These are phyloP conservation scores for Hypanus sabinus DNA, from an alignment of 2,113 vertebrate genomes.

Conservation along the genomic window DNA sequence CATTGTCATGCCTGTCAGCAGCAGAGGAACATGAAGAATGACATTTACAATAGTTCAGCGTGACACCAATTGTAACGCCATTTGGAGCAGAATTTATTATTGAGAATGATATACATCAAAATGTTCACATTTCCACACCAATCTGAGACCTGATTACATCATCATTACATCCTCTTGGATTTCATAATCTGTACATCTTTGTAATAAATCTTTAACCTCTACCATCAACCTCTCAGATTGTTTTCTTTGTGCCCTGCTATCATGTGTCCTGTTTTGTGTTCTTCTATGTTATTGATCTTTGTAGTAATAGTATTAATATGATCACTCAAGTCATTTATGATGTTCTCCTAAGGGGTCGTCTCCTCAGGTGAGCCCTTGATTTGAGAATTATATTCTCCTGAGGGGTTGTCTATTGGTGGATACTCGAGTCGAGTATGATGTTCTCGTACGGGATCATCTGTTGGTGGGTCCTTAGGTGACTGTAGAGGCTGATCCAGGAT, in stretches of 20 bases:
- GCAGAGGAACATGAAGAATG: slow-evolving; percentile 1
- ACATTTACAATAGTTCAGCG: background rate
- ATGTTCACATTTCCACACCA: background rate
- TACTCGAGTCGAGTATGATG: too few relatives aligned
- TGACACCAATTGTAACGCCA: background rate
- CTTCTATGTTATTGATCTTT: background rate
- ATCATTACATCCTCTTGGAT: background rate
- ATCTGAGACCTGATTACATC: background rate
- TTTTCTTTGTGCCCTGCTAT: background rate
- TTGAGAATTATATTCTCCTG: too few relatives aligned
- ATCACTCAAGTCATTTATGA: too few relatives aligned
- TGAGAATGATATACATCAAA: background rate
- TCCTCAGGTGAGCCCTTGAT: too few relatives aligned
- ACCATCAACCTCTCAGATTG: background rate
- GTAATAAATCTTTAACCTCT: too few relatives aligned
- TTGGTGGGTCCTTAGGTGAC: too few relatives aligned
- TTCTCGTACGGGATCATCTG: too few relatives aligned
- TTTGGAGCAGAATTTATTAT: background rate
- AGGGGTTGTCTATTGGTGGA: too few relatives aligned
- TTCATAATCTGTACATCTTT: background rate
- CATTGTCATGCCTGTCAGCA: slow-evolving; percentile 10
- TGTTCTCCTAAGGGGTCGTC: too few relatives aligned
- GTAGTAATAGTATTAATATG: too few relatives aligned
- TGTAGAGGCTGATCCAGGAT: too few relatives aligned
- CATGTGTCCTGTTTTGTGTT: background rate